These are phyloP conservation scores for Eupithecia dodoneata DNA, from an alignment of 2,888 invertebrate species.

Conservation along the genomic window DNA sequence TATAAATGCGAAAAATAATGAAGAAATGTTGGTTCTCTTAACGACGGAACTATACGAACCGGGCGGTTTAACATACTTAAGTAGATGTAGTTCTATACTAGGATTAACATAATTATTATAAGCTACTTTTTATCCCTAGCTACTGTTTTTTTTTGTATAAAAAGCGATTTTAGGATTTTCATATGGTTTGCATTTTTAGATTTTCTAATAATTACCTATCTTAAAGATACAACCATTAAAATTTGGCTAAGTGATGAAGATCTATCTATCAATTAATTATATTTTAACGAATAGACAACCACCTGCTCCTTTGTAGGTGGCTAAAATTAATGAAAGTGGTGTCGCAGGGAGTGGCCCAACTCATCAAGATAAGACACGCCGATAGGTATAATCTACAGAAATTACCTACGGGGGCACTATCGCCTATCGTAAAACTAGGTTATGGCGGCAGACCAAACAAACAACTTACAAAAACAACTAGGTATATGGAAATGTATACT, in stretches of 20 bases:
- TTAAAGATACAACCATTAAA: neutral
- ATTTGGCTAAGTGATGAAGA: neutral
- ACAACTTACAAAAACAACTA: constrained; percentile 43
- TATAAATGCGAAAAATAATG: neutral
- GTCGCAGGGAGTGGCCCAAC: constrained; percentile 40
- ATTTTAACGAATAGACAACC: neutral
- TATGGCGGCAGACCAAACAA: constrained; percentile 56
- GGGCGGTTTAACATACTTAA: too few species aligned
- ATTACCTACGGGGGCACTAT: constrained; percentile 37
- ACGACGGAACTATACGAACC: neutral
- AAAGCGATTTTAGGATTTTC: too few species aligned
- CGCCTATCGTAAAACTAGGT: constrained; percentile 39
- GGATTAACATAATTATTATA: neutral
- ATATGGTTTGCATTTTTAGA: too few species aligned
- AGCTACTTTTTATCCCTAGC: neutral
- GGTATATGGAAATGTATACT: constrained; percentile 47
- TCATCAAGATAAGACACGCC: constrained; percentile 53
- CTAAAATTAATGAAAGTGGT: constrained; percentile 56
- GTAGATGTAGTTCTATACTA: neutral
- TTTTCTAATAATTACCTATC: too few species aligned
- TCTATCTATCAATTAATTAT: neutral
- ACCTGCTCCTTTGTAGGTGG: neutral
- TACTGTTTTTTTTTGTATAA: too few species aligned
- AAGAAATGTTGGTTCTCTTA: neutral
- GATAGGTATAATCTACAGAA: constrained; percentile 38